Base-by-base conservation (phyloP, 2,113 vertebrate species). In the Orientallactaga bullata region DNA sequence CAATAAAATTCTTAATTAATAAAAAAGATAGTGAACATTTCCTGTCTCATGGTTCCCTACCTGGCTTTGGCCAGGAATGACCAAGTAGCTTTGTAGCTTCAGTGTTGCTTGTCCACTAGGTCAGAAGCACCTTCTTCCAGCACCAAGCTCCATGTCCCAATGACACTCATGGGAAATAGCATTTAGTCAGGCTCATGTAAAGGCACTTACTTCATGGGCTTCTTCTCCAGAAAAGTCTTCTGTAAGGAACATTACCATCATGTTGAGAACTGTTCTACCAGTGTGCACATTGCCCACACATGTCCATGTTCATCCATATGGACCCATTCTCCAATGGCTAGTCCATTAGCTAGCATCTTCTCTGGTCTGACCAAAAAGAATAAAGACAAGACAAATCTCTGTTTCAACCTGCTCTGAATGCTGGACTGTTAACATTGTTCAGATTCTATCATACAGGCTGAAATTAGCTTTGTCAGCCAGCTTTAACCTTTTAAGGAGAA, bases 371-470 rank as follows among this genome's bases (percentile, higher is more conserved):
- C 35, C 18, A 28, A 47, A 69, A 84, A 13, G 83, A 95, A 4
- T 72, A 1, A 89, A 55, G 76, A 28, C 23, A 13, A 30, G 21
- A n/a, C 80, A 72, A 9, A 78, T 17, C 26, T 76, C 26, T 32
- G 93, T 84, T 68, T 51, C 60, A 77, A 90, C 47, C 37, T 1
- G 61, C 23, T 90, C 47, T 32, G 51, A 39, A 32, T n/a, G 51
- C 94, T 66, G 24, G 24, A 90, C n/a, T 69, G 10, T 20, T 92
- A 73, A 83, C 28, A 8, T 7, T 58, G 69, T 42, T 69, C 68
- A 94, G 86, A 94, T 91, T 17, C 65, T 24, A 61, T 88, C 32
- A 65, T 89, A 89, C 80, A 55, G 18, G 81, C n/a, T n/a, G n/a
- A n/a, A n/a, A n/a, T n/a, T n/a, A n/a, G n/a, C n/a, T n/a, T n/a